phyloP scores from a whole-genome alignment of 2,797 vertebrate genomes.

The Argya squamiceps region DNA sequence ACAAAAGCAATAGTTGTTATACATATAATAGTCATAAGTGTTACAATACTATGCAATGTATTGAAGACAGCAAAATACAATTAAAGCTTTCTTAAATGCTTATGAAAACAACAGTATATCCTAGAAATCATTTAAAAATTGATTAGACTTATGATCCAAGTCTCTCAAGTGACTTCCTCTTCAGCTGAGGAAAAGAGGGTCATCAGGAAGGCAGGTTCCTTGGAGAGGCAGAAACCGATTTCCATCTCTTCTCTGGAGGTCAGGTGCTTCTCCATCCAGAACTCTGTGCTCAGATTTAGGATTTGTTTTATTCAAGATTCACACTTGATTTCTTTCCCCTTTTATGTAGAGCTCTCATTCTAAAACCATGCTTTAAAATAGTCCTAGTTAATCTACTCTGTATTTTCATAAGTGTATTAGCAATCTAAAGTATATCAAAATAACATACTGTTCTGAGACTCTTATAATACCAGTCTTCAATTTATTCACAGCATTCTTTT shows the following conservation, averaged over 20 bases:
- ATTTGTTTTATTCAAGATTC: background rate
- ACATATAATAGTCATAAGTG: background rate
- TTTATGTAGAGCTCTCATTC: background rate
- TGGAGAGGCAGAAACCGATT: background rate
- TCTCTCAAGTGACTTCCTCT: background rate
- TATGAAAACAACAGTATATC: background rate
- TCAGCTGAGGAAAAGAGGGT: background rate
- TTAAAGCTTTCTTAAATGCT: background rate
- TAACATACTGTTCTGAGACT: background rate
- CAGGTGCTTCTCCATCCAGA: background rate
- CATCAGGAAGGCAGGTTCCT: background rate
- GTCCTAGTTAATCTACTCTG: background rate
- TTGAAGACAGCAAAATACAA: background rate
- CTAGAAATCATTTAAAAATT: background rate
- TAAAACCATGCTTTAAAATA: background rate
- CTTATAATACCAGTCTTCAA: background rate
- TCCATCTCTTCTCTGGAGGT: background rate
- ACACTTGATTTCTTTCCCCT: background rate
- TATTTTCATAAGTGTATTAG: background rate
- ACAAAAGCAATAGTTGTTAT: background rate
- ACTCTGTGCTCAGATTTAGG: background rate
- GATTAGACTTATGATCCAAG: accelerated
- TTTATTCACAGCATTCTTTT: background rate
- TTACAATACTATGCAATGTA: background rate
- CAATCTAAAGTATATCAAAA: background rate